phyloP scores from a whole-genome alignment of 2,888 invertebrate genomes.

The Sarcophaga caerulescens region DNA sequence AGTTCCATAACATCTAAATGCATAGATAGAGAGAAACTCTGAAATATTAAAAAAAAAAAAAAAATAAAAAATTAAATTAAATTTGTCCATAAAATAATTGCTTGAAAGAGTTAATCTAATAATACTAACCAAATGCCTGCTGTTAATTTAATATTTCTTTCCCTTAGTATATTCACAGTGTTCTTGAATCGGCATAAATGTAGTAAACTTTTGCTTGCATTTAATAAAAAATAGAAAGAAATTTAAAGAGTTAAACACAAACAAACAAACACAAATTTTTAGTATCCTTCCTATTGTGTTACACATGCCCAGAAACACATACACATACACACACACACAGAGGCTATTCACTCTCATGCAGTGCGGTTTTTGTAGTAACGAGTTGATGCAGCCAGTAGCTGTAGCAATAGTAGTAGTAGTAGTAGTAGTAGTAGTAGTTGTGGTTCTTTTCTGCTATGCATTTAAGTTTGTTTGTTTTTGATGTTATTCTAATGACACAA shows the following conservation, averaged over 20 bases:
- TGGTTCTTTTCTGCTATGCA: constrained; percentile 42
- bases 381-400: constrained; percentile 33
- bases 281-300: background rate
- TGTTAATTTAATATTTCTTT: no score
- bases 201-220: constrained; percentile 40
- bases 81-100: no score
- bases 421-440: constrained; percentile 53
- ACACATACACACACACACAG: constrained; percentile 6
- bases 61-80: no score
- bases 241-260: background rate
- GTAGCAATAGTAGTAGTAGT: constrained; percentile 41
- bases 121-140: no score
- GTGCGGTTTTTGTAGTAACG: constrained; percentile 43
- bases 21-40: no score
- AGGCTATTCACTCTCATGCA: background rate
- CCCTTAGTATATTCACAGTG: background rate
- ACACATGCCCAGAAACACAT: background rate
- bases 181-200: background rate
- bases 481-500: constrained; percentile 14
- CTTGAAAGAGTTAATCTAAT: no score
- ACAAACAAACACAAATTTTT: background rate
- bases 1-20: no score
- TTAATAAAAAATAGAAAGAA: background rate
- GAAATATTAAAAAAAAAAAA: no score
- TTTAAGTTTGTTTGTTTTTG: constrained; percentile 57